Conservation (phyloP, 2,113 vertebrate genomes). For the Conger conger region DNA sequence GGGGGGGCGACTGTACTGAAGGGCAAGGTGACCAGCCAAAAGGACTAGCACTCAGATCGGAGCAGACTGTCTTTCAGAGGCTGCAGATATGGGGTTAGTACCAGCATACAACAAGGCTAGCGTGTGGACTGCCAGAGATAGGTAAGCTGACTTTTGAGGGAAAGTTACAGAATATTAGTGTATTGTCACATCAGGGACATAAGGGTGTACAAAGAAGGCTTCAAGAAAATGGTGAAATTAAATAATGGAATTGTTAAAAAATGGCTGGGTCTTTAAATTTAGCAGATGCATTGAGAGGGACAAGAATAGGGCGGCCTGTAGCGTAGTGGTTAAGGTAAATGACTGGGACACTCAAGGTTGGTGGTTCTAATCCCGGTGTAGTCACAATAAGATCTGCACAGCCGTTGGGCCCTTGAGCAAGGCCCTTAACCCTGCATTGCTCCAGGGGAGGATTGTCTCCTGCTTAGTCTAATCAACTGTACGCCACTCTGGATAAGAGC, state of each 20-base stretch:
- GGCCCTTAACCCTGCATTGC: no score
- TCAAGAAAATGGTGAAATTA: not conserved
- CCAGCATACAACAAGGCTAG: not conserved
- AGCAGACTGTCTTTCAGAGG: not conserved
- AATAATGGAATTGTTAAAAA: no score
- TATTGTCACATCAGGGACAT: not conserved
- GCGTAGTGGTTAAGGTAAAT: no score
- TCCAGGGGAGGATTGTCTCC: no score
- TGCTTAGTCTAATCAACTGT: no score
- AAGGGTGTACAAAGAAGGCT: not conserved
- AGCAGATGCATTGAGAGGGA: no score
- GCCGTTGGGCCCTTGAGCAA: no score
- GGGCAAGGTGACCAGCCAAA: not conserved
- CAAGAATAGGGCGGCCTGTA: not conserved
- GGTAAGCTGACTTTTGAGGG: not conserved
- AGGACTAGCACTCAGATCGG: not conserved
- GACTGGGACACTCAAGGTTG: no score
- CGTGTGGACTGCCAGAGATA: not conserved
- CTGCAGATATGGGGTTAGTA: not conserved
- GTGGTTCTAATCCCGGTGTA: no score
- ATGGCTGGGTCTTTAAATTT: no score
- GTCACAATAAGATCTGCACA: no score
- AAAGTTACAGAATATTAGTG: not conserved
- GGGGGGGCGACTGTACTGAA: not conserved
- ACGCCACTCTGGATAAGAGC: no score